Evolutionary conservation across 2,888 invertebrate species (phyloP).

Genomic region (Seladonia tumulorum): DNA sequence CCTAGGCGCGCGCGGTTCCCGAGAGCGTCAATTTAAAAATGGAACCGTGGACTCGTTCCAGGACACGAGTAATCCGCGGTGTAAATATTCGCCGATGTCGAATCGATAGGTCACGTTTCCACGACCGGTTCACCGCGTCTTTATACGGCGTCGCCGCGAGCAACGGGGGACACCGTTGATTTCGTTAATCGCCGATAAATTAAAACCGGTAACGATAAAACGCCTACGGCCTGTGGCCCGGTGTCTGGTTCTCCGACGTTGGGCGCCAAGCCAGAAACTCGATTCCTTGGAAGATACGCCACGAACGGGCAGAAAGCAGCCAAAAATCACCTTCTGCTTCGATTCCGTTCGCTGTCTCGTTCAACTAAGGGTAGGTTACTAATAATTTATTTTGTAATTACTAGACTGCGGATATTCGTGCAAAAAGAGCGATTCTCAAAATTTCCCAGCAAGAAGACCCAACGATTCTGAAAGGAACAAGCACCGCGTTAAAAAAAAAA

Average conservation of each 20-base stretch:
- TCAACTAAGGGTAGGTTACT: no score
- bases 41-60: background rate
- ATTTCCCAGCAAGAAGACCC: no score
- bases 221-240: constrained; percentile 19
- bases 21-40: background rate
- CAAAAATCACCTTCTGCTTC: background rate
- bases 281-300: background rate
- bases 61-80: constrained; percentile 20
- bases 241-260: background rate
- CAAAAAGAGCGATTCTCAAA: no score
- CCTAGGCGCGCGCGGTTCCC: background rate
- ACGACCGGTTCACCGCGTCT: constrained; percentile 26
- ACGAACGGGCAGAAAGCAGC: background rate
- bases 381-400: no score
- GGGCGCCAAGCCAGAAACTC: constrained; percentile 56
- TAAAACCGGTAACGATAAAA: constrained; percentile 58
- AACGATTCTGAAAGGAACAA: background rate
- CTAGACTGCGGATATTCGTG: no score
- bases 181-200: constrained; percentile 52
- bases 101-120: constrained; percentile 16
- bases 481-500: background rate
- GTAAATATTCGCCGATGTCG: constrained; percentile 35
- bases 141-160: constrained; percentile 5
- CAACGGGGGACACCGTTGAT: constrained; percentile 32
- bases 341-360: background rate